A percentile compares a stretch with the other conserved stretches of the same genome.
Evolutionary conservation across 2,113 vertebrate genomes (phyloP).

Genomic region (Phasianus colchicus): DNA sequence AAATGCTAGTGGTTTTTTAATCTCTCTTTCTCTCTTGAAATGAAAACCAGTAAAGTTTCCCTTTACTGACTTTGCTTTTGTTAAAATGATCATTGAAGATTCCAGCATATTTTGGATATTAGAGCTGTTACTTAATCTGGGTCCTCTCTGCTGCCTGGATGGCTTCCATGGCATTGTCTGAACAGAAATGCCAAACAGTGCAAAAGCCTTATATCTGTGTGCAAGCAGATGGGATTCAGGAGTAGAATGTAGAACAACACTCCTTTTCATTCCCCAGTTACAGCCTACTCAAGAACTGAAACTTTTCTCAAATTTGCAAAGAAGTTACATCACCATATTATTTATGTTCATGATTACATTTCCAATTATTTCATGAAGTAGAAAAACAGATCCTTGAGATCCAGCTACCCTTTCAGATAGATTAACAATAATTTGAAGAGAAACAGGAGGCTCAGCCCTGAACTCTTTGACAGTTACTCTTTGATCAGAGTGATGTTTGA

Average conservation of each 20-base stretch:
- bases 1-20: conserved; percentile 25
- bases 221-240: neutral
- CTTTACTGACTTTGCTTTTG: conserved; percentile 43
- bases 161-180: conserved; percentile 43
- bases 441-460: neutral
- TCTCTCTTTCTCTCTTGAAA: conserved; percentile 13
- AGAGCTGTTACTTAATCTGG: conserved; percentile 44
- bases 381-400: neutral
- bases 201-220: conserved; percentile 22
- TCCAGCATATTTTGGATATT: neutral
- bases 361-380: neutral
- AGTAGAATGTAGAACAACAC: neutral
- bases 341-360: neutral
- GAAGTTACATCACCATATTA: neutral
- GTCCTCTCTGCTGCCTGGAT: conserved; percentile 9
- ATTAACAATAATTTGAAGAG: neutral
- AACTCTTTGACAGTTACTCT: neutral
- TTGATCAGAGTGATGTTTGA: neutral
- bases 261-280: neutral
- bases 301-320: neutral
- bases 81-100: conserved; percentile 51
- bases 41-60: conserved; percentile 36
- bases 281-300: neutral
- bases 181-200: neutral
- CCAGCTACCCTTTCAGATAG: neutral